Evolutionary conservation across 92 coral and sea anemone species (phyloP).

Genomic region (Parazoanthus darwini): DNA sequence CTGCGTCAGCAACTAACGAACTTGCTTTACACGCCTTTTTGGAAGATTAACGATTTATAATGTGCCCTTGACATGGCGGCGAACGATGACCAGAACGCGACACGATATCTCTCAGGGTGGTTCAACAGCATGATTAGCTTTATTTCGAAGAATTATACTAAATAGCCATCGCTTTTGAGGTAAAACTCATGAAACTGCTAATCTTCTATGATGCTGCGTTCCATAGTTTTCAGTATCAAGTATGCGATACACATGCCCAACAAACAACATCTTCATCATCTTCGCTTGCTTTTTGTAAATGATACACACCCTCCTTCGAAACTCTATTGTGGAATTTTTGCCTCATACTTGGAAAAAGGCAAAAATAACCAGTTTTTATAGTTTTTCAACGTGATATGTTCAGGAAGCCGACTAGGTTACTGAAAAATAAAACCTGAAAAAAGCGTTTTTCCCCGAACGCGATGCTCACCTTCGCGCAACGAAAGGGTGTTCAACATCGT

Average conservation of each 20-base stretch:
- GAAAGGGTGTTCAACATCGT: not conserved
- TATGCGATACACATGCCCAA: no score
- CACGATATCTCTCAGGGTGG: not conserved
- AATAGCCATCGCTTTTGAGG: not conserved
- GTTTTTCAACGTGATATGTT: not conserved
- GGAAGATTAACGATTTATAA: conserved; percentile 8
- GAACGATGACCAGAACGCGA: not conserved
- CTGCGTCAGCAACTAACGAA: not conserved
- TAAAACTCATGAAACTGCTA: not conserved
- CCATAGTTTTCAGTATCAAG: no score
- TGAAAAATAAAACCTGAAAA: no score
- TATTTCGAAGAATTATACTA: not conserved
- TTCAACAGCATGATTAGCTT: not conserved
- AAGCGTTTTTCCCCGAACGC: not conserved
- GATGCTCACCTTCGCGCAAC: not conserved
- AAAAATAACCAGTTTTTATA: not conserved
- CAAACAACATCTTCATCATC: no score
- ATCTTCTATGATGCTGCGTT: not conserved
- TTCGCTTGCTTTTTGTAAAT: no score
- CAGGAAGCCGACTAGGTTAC: not conserved
- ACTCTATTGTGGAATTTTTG: not conserved
- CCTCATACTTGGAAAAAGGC: not conserved
- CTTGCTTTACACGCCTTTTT: not conserved
- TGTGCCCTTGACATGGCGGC: conserved; percentile 29
- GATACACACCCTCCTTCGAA: not conserved